Conservation (phyloP, 2,113 vertebrate species). For the Danio rerio region DNA sequence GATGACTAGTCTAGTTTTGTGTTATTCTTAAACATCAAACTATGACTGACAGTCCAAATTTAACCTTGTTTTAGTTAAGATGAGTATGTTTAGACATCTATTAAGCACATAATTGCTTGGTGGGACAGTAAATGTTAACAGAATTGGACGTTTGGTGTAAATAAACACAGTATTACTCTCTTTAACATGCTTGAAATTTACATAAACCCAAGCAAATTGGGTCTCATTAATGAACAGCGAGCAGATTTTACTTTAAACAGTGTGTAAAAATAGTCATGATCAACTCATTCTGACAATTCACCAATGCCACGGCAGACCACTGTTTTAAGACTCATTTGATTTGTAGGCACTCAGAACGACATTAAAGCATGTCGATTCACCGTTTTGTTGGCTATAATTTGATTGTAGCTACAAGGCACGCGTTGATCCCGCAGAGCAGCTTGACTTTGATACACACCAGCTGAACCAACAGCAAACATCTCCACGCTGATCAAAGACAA, state of each 20-base stretch:
- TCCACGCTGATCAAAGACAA: constrained; percentile 51
- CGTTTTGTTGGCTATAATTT: constrained; percentile 17
- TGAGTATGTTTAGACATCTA: too few species aligned
- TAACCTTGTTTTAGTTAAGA: too few species aligned
- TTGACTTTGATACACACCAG: constrained; percentile 12
- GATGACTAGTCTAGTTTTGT: too few species aligned
- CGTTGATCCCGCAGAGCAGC: background rate
- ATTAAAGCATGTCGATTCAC: background rate
- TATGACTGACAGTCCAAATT: too few species aligned
- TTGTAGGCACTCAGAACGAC: background rate
- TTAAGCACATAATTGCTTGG: too few species aligned
- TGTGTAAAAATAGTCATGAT: background rate
- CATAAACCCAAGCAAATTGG: background rate
- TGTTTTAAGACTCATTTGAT: background rate
- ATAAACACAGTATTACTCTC: too few species aligned
- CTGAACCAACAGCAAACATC: constrained; percentile 37
- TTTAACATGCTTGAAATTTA: too few species aligned
- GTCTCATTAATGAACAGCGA: background rate
- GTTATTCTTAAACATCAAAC: too few species aligned
- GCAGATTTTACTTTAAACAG: background rate
- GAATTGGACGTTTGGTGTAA: too few species aligned
- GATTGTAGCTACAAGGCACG: constrained; percentile 11
- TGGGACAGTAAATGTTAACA: too few species aligned
- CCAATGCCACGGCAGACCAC: too few species aligned
- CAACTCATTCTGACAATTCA: background rate